Evolutionary conservation across 2,888 invertebrate genomes (phyloP).

Genomic region (Bombylius major): DNA sequence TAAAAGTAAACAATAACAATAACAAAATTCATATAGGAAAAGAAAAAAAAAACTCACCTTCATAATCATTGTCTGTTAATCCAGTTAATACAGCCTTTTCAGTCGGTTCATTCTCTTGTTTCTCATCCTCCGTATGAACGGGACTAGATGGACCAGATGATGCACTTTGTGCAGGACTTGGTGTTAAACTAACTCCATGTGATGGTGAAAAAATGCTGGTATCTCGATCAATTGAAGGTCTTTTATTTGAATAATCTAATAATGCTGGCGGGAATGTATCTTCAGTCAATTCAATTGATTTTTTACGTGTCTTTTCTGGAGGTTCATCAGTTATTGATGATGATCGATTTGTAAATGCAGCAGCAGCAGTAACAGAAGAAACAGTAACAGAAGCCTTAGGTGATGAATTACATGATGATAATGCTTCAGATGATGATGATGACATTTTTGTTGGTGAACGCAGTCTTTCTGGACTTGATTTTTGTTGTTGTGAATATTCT

Average conservation of each 20-base stretch:
- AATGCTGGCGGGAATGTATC: slow-evolving; percentile 5
- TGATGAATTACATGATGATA: slow-evolving; percentile 6
- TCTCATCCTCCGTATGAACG: slow-evolving; percentile 38
- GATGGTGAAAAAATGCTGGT: slow-evolving; percentile 18
- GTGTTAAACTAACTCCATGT: slow-evolving; percentile 24
- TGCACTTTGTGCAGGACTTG: slow-evolving; percentile 31
- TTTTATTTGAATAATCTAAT: slow-evolving; percentile 15
- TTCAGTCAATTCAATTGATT: slow-evolving; percentile 27
- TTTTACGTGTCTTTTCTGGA: slow-evolving; percentile 33
- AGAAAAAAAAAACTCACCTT: slow-evolving; percentile 22
- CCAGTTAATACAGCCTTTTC: slow-evolving; percentile 38
- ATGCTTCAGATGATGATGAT: slow-evolving; percentile 13
- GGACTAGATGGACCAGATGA: slow-evolving; percentile 38
- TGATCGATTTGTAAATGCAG: slow-evolving; percentile 24
- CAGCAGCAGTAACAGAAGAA: slow-evolving; percentile 23
- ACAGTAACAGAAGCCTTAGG: slow-evolving; percentile 2
- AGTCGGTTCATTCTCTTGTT: slow-evolving; percentile 44
- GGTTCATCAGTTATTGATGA: slow-evolving; percentile 23
- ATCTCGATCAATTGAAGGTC: slow-evolving; percentile 26
- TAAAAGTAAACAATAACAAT: no score
- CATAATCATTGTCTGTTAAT: slow-evolving; percentile 26
- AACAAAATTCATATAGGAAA: no score
- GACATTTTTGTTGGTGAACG: slow-evolving; percentile 31
- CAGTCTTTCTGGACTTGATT: slow-evolving; percentile 29
- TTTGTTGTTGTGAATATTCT: slow-evolving; percentile 16